phyloP scores from a whole-genome alignment of 2,113 vertebrate species.

The Saguinus imperator region DNA sequence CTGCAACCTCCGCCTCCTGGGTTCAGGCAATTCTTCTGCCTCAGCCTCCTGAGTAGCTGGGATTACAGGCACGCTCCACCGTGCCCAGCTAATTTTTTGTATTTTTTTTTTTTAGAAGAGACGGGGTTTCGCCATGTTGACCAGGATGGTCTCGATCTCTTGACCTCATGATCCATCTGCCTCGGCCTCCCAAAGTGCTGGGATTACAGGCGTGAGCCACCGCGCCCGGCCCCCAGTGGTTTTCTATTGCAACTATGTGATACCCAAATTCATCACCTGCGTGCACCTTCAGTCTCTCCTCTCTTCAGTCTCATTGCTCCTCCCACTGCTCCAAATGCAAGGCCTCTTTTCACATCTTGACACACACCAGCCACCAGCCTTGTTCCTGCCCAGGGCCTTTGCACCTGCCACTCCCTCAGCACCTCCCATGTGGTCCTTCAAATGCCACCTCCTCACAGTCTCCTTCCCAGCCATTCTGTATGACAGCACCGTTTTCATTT shows the following conservation, averaged over 20 bases:
- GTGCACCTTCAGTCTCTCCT: fast-evolving
- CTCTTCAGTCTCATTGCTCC: not conserved
- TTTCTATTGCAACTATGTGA: fast-evolving
- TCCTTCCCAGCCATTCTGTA: not conserved
- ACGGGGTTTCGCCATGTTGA: too few species aligned
- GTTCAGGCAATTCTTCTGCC: too few species aligned
- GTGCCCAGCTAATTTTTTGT: too few species aligned
- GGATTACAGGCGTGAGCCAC: too few species aligned
- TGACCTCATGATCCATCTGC: too few species aligned
- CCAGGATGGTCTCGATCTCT: too few species aligned
- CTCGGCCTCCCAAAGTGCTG: too few species aligned
- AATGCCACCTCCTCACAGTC: not conserved
- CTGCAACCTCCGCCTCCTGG: too few species aligned
- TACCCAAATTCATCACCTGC: not conserved
- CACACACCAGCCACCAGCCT: not conserved
- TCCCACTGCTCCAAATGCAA: not conserved
- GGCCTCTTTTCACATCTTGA: not conserved
- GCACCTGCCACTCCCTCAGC: not conserved
- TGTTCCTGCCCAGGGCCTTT: not conserved
- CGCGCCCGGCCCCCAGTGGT: fast-evolving
- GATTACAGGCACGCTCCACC: too few species aligned
- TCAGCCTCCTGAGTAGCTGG: too few species aligned
- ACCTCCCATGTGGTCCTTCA: not conserved
- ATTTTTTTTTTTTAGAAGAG: too few species aligned
- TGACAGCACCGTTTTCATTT: not conserved